phyloP scores from a whole-genome alignment of 2,113 vertebrate genomes.

The Platanista minor region DNA sequence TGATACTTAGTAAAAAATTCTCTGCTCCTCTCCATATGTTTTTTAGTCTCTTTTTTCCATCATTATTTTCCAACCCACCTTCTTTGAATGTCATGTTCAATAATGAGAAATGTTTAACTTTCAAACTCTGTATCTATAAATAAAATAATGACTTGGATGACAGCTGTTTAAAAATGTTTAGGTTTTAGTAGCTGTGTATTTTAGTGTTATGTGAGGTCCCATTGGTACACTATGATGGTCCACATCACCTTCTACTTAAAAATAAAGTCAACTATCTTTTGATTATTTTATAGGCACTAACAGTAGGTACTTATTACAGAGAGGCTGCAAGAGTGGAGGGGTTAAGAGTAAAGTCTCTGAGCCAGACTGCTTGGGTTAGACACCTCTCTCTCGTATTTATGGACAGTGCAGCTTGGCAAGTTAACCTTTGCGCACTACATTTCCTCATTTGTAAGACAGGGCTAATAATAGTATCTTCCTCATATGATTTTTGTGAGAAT shows the following conservation, averaged over 20 bases:
- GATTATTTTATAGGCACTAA: neutral
- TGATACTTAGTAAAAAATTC: conserved; percentile 38
- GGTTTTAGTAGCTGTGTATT: neutral
- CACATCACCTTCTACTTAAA: neutral
- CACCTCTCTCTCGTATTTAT: neutral
- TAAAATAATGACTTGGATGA: neutral
- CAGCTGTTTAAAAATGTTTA: conserved; percentile 11
- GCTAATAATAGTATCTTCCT: neutral
- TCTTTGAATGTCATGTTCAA: conserved; percentile 60
- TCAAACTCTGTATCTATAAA: neutral
- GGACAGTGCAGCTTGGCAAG: neutral
- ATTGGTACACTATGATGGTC: neutral
- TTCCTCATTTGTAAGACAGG: neutral
- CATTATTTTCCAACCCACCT: conserved; percentile 61
- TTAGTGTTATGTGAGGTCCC: neutral
- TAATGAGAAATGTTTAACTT: conserved; percentile 5
- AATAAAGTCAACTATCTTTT: neutral
- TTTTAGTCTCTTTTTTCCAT: conserved; percentile 25
- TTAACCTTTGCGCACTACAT: neutral
- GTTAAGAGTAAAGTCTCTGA: neutral
- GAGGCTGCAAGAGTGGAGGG: neutral
- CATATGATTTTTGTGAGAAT: neutral
- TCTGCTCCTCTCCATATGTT: conserved; percentile 75
- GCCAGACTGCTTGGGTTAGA: neutral
- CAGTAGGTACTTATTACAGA: neutral